These are phyloP conservation scores for Myotis yumanensis DNA, from an alignment of 2,113 vertebrate species.

Conservation along the genomic window DNA sequence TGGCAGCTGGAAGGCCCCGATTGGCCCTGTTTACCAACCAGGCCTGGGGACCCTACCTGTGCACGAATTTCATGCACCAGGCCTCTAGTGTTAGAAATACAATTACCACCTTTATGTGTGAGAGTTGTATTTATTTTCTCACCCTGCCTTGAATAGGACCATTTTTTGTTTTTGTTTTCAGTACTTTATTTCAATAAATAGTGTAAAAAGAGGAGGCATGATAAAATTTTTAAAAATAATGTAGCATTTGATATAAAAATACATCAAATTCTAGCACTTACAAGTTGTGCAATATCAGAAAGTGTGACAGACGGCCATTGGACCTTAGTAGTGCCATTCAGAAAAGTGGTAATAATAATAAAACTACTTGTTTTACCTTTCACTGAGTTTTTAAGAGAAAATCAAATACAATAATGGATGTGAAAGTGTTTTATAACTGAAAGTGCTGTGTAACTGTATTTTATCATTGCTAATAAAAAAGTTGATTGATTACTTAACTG, in stretches of 20 bases:
- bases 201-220: background rate
- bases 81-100: background rate
- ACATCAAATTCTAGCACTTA: background rate
- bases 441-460: background rate
- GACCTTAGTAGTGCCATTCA: background rate
- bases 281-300: background rate
- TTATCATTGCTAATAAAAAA: conserved; percentile 40
- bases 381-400: conserved; percentile 9
- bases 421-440: conserved; percentile 22
- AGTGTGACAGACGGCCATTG: background rate
- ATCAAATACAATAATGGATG: background rate
- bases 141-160: background rate
- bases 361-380: conserved; percentile 33
- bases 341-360: background rate
- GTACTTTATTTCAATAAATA: background rate
- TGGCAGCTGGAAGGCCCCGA: too few relatives aligned
- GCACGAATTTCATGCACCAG: too few relatives aligned
- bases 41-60: too few relatives aligned
- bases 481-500: conserved; percentile 19
- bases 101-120: background rate
- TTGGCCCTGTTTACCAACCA: too few relatives aligned
- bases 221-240: background rate
- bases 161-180: background rate
- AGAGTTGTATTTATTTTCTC: background rate
- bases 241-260: background rate